Conservation (phyloP, 2,888 invertebrate species). For the Beris chalybata region DNA sequence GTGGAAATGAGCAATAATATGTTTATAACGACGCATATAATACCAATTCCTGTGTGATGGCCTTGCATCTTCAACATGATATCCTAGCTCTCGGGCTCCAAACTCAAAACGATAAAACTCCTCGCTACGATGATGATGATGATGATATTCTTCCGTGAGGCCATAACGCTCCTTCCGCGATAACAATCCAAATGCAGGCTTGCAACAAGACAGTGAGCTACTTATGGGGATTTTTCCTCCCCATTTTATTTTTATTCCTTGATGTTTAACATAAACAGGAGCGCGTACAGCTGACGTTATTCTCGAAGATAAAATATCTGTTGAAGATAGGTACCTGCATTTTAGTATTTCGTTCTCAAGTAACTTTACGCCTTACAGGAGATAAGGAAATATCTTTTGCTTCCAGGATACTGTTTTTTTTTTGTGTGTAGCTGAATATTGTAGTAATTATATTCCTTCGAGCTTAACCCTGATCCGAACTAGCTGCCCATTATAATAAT, state of each 20-base stretch:
- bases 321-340: neutral
- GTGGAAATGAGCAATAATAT: conserved; percentile 29
- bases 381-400: no score
- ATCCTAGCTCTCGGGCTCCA: conserved; percentile 5
- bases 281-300: neutral
- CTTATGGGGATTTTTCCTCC: neutral
- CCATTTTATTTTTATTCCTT: neutral
- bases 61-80: conserved; percentile 20
- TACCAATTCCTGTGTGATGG: conserved; percentile 15
- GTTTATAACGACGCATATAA: conserved; percentile 32
- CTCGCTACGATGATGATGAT: neutral
- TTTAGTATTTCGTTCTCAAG: no score
- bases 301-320: neutral
- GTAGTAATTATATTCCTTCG: no score
- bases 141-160: conserved; percentile 20
- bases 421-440: no score
- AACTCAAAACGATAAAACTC: neutral
- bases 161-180: conserved; percentile 9
- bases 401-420: neutral
- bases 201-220: conserved; percentile 11
- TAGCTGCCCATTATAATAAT: no score
- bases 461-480: no score
- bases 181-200: neutral
- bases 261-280: no score
- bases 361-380: no score